These are phyloP conservation scores for Rhizomys pruinosus DNA, from an alignment of 2,113 vertebrate species.

Conservation along the genomic window DNA sequence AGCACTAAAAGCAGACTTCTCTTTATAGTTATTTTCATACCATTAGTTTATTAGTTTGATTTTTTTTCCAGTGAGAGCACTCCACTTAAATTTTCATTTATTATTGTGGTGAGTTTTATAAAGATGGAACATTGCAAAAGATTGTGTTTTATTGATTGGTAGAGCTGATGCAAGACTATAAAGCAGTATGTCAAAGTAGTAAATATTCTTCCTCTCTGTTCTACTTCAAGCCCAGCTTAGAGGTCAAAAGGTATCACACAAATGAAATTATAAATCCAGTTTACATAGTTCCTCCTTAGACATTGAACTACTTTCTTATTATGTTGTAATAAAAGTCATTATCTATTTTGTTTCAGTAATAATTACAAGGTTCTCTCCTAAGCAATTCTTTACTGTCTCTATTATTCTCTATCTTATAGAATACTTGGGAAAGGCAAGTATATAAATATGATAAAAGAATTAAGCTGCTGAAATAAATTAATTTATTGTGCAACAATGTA, in stretches of 20 bases:
- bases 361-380: constrained; percentile 85
- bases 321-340: constrained; percentile 85
- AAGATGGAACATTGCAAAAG: constrained; percentile 79
- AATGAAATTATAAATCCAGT: constrained; percentile 83
- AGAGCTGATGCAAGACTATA: constrained; percentile 77
- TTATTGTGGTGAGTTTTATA: constrained; percentile 81
- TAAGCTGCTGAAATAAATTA: constrained; percentile 90
- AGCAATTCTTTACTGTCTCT: constrained; percentile 82
- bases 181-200: constrained; percentile 77
- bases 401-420: constrained; percentile 82
- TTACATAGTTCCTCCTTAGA: constrained; percentile 76
- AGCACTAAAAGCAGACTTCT: constrained; percentile 32
- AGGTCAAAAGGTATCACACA: constrained; percentile 80
- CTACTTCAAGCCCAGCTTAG: constrained; percentile 70
- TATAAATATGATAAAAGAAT: constrained; percentile 89
- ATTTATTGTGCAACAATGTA: constrained; percentile 87
- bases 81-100: constrained; percentile 81
- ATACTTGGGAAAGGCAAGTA: constrained; percentile 83
- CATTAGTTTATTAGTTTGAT: constrained; percentile 80
- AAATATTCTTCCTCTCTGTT: constrained; percentile 79
- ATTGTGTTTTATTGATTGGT: constrained; percentile 80
- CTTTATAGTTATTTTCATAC: constrained; percentile 71
- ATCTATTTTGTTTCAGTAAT: constrained; percentile 88
- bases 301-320: constrained; percentile 74
- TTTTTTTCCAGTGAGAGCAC: constrained; percentile 72